phyloP scores from a whole-genome alignment of 2,113 vertebrate species.

The Acrocephalus arundinaceus region DNA sequence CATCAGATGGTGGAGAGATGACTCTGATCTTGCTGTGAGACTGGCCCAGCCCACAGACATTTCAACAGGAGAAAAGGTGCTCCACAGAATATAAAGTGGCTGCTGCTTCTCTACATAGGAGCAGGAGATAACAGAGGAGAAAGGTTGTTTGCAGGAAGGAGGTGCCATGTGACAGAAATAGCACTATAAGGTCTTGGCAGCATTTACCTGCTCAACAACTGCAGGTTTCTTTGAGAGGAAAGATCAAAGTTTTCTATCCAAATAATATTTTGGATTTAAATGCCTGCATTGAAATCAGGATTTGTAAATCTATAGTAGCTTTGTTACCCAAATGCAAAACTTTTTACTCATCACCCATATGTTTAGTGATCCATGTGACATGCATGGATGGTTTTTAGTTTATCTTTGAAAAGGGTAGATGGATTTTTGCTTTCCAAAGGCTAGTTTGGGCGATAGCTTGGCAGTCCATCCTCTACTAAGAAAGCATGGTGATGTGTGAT shows the following conservation, averaged over 20 bases:
- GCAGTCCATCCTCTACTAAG: neutral
- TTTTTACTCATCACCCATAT: neutral
- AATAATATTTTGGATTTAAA: neutral
- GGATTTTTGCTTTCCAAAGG: neutral
- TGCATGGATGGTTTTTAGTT: neutral
- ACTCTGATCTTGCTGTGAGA: neutral
- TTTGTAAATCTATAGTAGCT: neutral
- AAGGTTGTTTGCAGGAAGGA: neutral
- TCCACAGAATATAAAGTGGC: neutral
- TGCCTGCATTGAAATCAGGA: neutral
- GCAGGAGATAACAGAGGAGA: neutral
- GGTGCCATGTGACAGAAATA: neutral
- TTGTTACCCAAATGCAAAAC: neutral
- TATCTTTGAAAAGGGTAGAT: neutral
- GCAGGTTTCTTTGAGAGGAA: neutral
- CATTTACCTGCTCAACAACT: neutral
- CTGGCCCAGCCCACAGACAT: neutral
- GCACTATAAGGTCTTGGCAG: neutral
- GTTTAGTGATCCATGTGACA: neutral
- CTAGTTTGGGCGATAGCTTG: neutral
- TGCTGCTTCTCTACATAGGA: neutral
- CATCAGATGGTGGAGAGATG: neutral
- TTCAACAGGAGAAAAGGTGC: neutral
- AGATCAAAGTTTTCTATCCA: neutral
- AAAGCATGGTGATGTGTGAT: accelerated